phyloP scores from a whole-genome alignment of 2,113 vertebrate species.

The Leptosomus discolor region DNA sequence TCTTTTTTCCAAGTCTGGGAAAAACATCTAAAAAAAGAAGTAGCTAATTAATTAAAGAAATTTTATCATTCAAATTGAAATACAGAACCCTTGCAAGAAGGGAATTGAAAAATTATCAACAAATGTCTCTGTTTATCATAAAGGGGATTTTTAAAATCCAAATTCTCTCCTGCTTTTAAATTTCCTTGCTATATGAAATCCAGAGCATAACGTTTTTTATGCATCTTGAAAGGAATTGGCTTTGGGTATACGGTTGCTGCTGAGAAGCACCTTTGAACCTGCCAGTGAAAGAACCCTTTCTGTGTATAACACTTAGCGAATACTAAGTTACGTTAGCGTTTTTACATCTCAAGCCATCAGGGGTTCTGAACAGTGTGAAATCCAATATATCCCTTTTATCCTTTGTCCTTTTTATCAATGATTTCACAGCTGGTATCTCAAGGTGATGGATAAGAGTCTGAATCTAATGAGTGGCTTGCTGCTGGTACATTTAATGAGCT shows the following conservation, averaged over 20 bases:
- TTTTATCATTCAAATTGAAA: not conserved
- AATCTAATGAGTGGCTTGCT: conserved; percentile 66
- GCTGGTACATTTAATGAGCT: conserved; percentile 66
- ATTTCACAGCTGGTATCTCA: conserved; percentile 67
- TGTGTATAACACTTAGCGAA: conserved; percentile 42
- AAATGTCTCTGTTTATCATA: not conserved
- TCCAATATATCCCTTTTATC: conserved; percentile 63
- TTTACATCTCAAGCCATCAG: conserved; percentile 46
- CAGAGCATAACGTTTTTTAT: not conserved
- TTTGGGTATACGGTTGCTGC: conserved; percentile 20
- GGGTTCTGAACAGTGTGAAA: conserved; percentile 58
- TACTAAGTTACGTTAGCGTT: conserved; percentile 34
- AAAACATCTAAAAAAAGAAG: not conserved
- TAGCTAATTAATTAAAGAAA: not conserved
- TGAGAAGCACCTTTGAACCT: conserved; percentile 61
- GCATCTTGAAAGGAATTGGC: conserved; percentile 32
- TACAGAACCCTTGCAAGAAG: not conserved
- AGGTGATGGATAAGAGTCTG: conserved; percentile 60
- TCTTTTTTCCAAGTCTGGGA: not conserved
- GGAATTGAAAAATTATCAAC: not conserved
- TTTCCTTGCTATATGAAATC: conserved; percentile 2
- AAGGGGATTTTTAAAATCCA: not conserved
- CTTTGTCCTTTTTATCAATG: conserved; percentile 68
- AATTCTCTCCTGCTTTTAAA: not conserved
- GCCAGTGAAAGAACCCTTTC: conserved; percentile 38